Evolutionary conservation across 1,140 invertebrate genomes (phyloP).

Genomic region (Ctenoplectra terminalis): DNA sequence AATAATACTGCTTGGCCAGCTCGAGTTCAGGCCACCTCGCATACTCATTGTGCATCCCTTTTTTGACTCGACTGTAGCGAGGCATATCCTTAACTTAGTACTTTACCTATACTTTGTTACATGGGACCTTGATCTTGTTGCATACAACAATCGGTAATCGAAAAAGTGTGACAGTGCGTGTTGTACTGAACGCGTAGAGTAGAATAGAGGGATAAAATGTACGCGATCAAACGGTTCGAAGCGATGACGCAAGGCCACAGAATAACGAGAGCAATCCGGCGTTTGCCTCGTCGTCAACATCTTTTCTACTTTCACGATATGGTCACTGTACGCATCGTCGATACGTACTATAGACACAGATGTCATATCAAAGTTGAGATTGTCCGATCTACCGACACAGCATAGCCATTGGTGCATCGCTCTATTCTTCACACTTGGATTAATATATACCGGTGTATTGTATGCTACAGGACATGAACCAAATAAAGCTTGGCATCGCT

Average conservation of each 20-base stretch:
- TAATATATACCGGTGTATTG: conserved; percentile 75
- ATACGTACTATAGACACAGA: conserved; percentile 22
- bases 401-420: conserved; percentile 83
- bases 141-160: conserved; percentile 39
- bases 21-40: conserved; percentile 76
- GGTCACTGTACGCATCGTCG: conserved; percentile 82
- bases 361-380: conserved; percentile 20
- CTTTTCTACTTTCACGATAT: conserved; percentile 80
- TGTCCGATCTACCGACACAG: conserved; percentile 55
- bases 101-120: conserved; percentile 42
- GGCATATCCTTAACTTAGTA: conserved; percentile 75
- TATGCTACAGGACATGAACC: conserved; percentile 82
- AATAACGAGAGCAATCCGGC: conserved; percentile 79
- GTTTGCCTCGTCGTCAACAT: conserved; percentile 17
- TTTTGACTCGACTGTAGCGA: conserved; percentile 79
- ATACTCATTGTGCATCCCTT: conserved; percentile 84
- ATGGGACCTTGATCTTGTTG: conserved; percentile 67
- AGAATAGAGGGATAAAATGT: no score
- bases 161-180: conserved; percentile 11
- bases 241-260: conserved; percentile 74
- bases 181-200: neutral
- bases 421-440: conserved; percentile 67
- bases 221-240: conserved; percentile 38
- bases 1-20: conserved; percentile 68
- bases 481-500: conserved; percentile 79